Conservation (phyloP, 2,113 vertebrate species). For the Cebus imitator region DNA sequence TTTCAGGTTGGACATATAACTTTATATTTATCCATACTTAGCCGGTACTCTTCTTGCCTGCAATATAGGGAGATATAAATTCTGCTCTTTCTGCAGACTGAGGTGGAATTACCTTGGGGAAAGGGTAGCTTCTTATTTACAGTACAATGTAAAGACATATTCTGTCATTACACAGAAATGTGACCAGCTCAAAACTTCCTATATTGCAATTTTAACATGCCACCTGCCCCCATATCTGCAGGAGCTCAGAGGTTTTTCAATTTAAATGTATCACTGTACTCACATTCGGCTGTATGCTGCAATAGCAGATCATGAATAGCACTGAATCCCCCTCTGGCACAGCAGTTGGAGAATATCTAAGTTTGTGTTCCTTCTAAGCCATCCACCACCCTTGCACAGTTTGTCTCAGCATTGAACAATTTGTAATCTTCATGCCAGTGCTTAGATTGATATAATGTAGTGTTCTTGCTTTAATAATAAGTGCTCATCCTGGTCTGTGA, state of each 20-base stretch:
- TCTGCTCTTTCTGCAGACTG: not conserved
- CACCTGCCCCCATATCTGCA: not conserved
- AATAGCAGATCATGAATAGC: accelerated
- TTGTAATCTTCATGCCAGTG: not conserved
- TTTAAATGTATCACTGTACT: not conserved
- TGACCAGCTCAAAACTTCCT: not conserved
- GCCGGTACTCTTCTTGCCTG: not conserved
- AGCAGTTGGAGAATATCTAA: not conserved
- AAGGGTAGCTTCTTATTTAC: not conserved
- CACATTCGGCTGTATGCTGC: not conserved
- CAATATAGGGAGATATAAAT: not conserved
- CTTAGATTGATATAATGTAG: not conserved
- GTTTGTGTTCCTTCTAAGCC: not conserved
- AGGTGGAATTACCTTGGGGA: not conserved
- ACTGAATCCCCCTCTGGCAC: not conserved
- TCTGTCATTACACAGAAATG: not conserved
- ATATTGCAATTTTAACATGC: not conserved
- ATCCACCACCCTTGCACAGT: accelerated
- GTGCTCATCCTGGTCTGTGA: not conserved
- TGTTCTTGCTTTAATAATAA: not conserved
- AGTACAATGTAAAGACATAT: conserved; percentile 20
- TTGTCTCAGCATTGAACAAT: not conserved
- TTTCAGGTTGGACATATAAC: not conserved
- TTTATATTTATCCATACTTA: not conserved
- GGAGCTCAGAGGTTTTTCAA: not conserved